Evolutionary conservation across 2,888 invertebrate genomes (phyloP).

Genomic region (Polyploca ridens): DNA sequence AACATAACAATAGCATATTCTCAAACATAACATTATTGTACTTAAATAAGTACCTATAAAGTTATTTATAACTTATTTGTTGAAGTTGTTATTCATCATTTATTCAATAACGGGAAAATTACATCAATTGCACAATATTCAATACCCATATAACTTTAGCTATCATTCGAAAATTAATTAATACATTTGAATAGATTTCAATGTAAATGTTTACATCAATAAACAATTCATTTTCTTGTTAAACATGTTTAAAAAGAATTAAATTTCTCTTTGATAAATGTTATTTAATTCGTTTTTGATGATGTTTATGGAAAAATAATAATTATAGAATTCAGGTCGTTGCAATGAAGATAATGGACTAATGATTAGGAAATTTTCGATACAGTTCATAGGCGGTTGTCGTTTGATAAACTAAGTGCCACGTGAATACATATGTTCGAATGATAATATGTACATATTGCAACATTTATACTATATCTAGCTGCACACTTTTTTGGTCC

Average conservation of each 20-base stretch:
- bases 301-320: conserved; percentile 12
- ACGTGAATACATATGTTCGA: too few species aligned
- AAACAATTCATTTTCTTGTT: background rate
- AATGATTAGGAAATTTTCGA: background rate
- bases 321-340: background rate
- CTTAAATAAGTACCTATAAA: background rate
- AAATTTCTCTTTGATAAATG: background rate
- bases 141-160: background rate
- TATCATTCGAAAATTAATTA: background rate
- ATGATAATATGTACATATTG: too few species aligned
- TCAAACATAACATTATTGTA: background rate
- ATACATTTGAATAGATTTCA: background rate
- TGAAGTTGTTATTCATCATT: background rate
- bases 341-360: background rate
- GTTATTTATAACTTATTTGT: background rate
- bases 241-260: background rate
- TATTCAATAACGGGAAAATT: background rate
- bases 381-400: background rate
- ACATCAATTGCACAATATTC: background rate
- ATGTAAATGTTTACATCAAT: background rate
- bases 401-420: too few species aligned
- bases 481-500: too few species aligned
- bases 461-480: too few species aligned
- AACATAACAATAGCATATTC: too few species aligned
- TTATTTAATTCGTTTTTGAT: conserved; percentile 7